Evolutionary conservation across 2,797 vertebrate genomes (phyloP), one percentile per base, ranked within the genome.

Genomic region (Arrhamphus sclerolepis): DNA sequence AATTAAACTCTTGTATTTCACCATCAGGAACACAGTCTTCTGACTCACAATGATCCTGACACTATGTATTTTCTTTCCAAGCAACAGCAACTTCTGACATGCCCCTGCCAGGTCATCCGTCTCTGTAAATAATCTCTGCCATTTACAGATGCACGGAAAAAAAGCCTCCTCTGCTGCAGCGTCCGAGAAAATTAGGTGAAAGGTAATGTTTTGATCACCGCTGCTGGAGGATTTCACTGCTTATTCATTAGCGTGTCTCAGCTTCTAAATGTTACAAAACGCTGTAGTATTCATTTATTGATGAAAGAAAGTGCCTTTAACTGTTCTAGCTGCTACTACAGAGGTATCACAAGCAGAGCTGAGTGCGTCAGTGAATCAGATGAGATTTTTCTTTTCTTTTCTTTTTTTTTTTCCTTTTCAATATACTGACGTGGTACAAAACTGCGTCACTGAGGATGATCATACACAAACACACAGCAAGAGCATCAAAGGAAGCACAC

Each of bases 1-100:
- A 86, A 86, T 90, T 90, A 88, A 81, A 79, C 67, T 78, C 77
- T 85, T 78, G 51, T 66, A 62, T 89, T 89, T 87, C 81, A 78
- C 81, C 74, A 80, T 77, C 53, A 53, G 57, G 62, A 77, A 80
- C 72, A 62, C 56, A 21, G 75, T 66, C 69, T 76, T 55, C 70
- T 81, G 81, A 81, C 67, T 82, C 83, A 76, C 21, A 1, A 38
- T 48, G 47, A 75, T 82, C 74, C 66, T 1, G 6, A 46, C 53
- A 60, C 47, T 55, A 17, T 40, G 60, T 62, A 1, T 73, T 76
- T 69, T 84, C 72, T 78, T 70, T 75, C 81, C 48, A 46, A 63
- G 79, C 77, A 83, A 81, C 72, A 73, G 68, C 70, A 77, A 77
- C 82, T 86, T 84, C 77, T 84, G 73, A 84, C 83, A 78, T 80